Evolutionary conservation across 2,888 invertebrate genomes (phyloP), one percentile per base, ranked within the genome.

Genomic region (Pyrrhosoma nymphula): DNA sequence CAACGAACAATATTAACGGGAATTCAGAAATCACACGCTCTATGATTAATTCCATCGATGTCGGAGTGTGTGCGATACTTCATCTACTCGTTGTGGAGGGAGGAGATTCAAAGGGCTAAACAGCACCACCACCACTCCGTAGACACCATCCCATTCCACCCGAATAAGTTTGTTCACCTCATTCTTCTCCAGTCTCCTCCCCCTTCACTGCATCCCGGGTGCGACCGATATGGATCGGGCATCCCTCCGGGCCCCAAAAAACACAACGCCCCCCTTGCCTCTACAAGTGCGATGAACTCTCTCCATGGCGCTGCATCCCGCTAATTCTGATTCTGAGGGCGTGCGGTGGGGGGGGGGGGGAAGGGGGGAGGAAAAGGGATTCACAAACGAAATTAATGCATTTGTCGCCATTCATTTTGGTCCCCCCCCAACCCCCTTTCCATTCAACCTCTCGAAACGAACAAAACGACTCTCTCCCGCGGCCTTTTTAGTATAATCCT

Each of bases 121-220:
- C 47, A 47, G 4, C 47, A 47, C 47, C 4, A 47, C 47, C 47
- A 8, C 47, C n/a, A n/a, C n/a, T n/a, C n/a, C 8, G 47, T 8
- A 47, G 2, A 47, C 47, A 47, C 35, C 0, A 0, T 35, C 26
- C 35, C 30, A 82, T 82, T 35, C 35, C 35, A 26, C 30, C 30
- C 82, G 35, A 35, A 82, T 82, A 82, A 82, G 82, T 82, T 82
- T 82, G 35, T 82, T 82, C 82, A 82, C 82, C 82, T 82, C 82
- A 3, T 47, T 47, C 26, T 82, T 82, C 82, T 35, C 35, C 82
- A 35, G n/a, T 23, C 35, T 82, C 60, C 56, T 8, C 16, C 56
- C 82, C 30, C 82, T 35, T 30, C 18, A 35, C 82, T 35, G 35
- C 82, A 82, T 18, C 82, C 82, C 82, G 82, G 30, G 69, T 20